Percentiles rank a stretch among this genome's conserved stretches.
Conservation (phyloP, 2,888 invertebrate species). For the Drosophila koepferae region DNA sequence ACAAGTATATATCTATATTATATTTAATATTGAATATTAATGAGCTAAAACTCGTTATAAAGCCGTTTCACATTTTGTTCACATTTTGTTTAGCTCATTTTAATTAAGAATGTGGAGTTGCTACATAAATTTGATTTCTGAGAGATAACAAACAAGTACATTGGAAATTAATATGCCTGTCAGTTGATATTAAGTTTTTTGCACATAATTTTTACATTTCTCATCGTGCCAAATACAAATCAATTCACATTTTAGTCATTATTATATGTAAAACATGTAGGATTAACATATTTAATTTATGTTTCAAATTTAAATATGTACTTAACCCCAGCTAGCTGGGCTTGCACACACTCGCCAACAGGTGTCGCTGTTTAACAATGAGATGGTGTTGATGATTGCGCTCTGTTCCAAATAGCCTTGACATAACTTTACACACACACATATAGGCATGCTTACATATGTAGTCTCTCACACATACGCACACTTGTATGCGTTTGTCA, state of each 20-base stretch:
- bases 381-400: slow-evolving; percentile 3
- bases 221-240: slow-evolving; percentile 4
- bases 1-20: background rate
- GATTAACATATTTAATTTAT: slow-evolving; percentile 5
- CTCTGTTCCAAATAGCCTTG: slow-evolving; percentile 55
- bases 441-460: background rate
- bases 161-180: slow-evolving; percentile 33
- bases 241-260: slow-evolving; percentile 10
- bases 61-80: slow-evolving; percentile 9
- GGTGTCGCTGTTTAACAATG: slow-evolving; percentile 33
- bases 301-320: background rate
- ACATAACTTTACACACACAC: slow-evolving; percentile 24
- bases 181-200: slow-evolving; percentile 28
- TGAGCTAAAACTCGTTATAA: slow-evolving; percentile 23
- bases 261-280: slow-evolving; percentile 8
- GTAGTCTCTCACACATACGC: background rate
- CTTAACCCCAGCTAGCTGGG: background rate
- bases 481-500: slow-evolving; percentile 20
- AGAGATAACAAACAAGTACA: slow-evolving; percentile 37
- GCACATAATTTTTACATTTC: slow-evolving; percentile 11
- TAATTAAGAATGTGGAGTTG: slow-evolving; percentile 32
- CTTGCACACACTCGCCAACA: slow-evolving; percentile 12
- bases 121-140: slow-evolving; percentile 41
- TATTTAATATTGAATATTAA: slow-evolving; percentile 32
- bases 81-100: slow-evolving; percentile 21